Percentiles rank a stretch among this genome's conserved stretches.
Evolutionary conservation across 2,888 invertebrate genomes (phyloP).

Genomic region (Spilarctia lutea): DNA sequence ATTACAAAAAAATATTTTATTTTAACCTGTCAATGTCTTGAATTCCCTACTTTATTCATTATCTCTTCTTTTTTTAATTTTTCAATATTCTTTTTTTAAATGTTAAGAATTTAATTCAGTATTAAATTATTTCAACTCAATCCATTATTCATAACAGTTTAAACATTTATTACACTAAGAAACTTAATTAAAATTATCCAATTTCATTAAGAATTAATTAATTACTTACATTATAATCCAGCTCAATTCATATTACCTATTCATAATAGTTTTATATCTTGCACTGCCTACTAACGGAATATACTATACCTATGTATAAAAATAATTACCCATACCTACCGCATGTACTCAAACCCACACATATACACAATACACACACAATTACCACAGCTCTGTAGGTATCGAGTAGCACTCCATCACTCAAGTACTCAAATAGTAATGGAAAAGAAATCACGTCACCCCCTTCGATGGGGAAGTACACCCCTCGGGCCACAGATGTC

Average conservation of each 20-base stretch:
- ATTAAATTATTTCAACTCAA: neutral
- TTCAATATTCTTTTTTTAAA: neutral
- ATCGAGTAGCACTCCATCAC: constrained; percentile 56
- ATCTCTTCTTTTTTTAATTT: neutral
- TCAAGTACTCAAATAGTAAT: constrained; percentile 67
- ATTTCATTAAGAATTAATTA: neutral
- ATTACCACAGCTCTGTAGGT: constrained; percentile 35
- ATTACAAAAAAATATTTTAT: too few species aligned
- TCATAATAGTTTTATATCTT: neutral
- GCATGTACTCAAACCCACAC: neutral
- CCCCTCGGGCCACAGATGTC: constrained; percentile 79
- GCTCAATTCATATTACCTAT: neutral
- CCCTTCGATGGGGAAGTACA: constrained; percentile 37
- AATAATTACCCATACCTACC: neutral
- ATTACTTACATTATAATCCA: neutral
- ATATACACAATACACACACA: constrained; percentile 30
- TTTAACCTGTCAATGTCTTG: too few species aligned
- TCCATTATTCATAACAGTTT: neutral
- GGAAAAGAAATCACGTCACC: constrained; percentile 70
- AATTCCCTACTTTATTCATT: neutral
- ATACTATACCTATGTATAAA: neutral
- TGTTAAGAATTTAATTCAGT: neutral
- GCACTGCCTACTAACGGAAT: neutral
- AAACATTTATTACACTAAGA: neutral
- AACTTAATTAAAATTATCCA: neutral